phyloP scores from a whole-genome alignment of 2,113 vertebrate genomes.

The Rhodinocichla rosea region DNA sequence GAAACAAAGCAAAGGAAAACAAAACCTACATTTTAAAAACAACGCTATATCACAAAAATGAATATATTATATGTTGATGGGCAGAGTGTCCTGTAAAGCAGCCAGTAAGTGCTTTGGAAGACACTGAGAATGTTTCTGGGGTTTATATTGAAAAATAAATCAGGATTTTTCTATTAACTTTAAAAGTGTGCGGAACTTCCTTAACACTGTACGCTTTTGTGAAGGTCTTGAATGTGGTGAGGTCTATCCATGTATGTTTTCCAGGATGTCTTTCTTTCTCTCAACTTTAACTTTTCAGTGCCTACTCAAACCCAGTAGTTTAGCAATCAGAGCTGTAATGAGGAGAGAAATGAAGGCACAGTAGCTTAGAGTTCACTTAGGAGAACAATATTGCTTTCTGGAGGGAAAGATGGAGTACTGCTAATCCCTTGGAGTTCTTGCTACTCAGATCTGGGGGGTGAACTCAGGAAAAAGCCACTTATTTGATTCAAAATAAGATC shows the following conservation, averaged over 20 bases:
- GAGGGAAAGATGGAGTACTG: background rate
- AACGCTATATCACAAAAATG: background rate
- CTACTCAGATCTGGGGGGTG: background rate
- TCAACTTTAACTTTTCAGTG: background rate
- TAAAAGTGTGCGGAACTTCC: background rate
- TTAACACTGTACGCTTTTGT: background rate
- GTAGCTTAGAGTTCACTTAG: background rate
- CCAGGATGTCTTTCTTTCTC: background rate
- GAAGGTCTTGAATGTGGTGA: background rate
- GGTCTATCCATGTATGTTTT: background rate
- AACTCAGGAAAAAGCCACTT: background rate
- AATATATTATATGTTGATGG: background rate
- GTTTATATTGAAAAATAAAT: slow-evolving; percentile 4
- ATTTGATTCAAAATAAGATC: background rate
- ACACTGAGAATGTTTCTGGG: background rate
- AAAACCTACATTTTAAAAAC: background rate
- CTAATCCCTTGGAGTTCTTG: background rate
- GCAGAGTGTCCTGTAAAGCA: background rate
- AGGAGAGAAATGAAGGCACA: background rate
- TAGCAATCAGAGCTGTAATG: background rate
- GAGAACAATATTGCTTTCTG: background rate
- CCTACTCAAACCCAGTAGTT: background rate
- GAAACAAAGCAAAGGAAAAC: background rate
- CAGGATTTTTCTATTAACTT: background rate
- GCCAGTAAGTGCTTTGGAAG: background rate